These are phyloP conservation scores for Drosophila serrata DNA, from an alignment of 1,140 invertebrate genomes.

Conservation along the genomic window DNA sequence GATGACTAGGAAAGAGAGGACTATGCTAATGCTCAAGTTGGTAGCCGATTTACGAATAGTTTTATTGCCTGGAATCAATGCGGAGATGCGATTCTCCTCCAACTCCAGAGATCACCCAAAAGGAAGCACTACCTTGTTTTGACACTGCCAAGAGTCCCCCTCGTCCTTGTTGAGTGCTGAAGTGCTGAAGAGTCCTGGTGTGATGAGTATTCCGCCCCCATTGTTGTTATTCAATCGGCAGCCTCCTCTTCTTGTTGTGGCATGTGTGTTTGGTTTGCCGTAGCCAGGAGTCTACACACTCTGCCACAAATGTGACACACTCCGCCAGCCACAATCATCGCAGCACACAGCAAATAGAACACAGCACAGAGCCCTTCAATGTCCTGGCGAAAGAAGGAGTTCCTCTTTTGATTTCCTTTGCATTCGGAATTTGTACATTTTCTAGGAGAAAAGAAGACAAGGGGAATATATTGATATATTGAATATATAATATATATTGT, in stretches of 20 bases:
- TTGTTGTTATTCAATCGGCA: slow-evolving; percentile 31
- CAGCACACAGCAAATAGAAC: background rate
- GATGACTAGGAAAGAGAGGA: background rate
- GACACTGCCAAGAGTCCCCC: background rate
- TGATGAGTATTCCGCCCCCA: background rate
- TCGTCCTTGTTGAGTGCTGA: background rate
- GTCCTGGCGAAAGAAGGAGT: background rate
- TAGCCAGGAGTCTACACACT: slow-evolving; percentile 1
- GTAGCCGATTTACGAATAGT: slow-evolving; percentile 12
- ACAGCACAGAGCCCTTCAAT: background rate
- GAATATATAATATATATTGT: slow-evolving; percentile 2
- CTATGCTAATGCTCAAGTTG: slow-evolving; percentile 19
- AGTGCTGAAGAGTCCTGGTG: background rate
- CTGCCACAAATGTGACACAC: slow-evolving; percentile 32
- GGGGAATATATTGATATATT: slow-evolving; percentile 1
- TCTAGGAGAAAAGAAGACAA: background rate
- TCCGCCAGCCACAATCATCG: slow-evolving; percentile 16
- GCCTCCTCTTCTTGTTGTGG: slow-evolving; percentile 18
- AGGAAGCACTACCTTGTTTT: slow-evolving; percentile 11
- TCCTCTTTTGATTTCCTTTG: slow-evolving; percentile 16
- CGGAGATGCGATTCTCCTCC: background rate
- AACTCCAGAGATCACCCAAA: slow-evolving; percentile 1
- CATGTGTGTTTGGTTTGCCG: slow-evolving; percentile 10
- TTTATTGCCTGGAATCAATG: slow-evolving; percentile 12
- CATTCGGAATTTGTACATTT: slow-evolving; percentile 26